Percentiles rank a stretch among this genome's conserved stretches.
phyloP scores from a whole-genome alignment of 2,113 vertebrate species.

The Taurulus bubalis region DNA sequence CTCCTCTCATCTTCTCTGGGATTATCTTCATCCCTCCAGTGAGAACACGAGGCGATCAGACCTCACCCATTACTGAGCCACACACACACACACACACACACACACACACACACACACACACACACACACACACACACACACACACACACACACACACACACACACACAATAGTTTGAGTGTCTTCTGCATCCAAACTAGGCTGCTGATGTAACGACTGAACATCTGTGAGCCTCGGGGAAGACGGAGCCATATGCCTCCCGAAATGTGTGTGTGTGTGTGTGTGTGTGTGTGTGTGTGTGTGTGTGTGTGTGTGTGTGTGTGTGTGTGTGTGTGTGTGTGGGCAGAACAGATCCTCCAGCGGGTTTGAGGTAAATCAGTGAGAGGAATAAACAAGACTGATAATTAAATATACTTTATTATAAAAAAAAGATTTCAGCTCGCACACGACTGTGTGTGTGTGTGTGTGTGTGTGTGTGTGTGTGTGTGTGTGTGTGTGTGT shows the following conservation, averaged over 20 bases:
- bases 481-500: too few relatives aligned
- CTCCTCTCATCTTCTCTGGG: neutral
- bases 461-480: too few relatives aligned
- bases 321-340: too few relatives aligned
- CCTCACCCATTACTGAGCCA: conserved; percentile 23
- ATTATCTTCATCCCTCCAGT: conserved; percentile 24
- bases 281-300: neutral
- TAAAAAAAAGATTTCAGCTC: neutral
- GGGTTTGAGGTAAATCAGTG: neutral
- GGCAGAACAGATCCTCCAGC: neutral
- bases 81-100: neutral
- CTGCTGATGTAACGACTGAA: conserved; percentile 52
- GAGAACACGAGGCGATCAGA: conserved; percentile 34
- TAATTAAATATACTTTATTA: neutral
- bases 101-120: neutral
- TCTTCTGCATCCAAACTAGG: conserved; percentile 53
- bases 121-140: conserved; percentile 18
- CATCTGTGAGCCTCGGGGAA: conserved; percentile 63
- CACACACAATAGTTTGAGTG: conserved; percentile 1
- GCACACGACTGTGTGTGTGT: too few relatives aligned
- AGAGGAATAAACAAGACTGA: neutral
- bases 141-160: conserved; percentile 11
- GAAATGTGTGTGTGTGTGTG: conserved; percentile 12
- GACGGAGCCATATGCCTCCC: conserved; percentile 63
- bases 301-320: neutral